A percentile compares a stretch with the other conserved stretches of the same genome.
Evolutionary conservation across 1,140 invertebrate genomes (phyloP).

Genomic region (Ericerus pela): DNA sequence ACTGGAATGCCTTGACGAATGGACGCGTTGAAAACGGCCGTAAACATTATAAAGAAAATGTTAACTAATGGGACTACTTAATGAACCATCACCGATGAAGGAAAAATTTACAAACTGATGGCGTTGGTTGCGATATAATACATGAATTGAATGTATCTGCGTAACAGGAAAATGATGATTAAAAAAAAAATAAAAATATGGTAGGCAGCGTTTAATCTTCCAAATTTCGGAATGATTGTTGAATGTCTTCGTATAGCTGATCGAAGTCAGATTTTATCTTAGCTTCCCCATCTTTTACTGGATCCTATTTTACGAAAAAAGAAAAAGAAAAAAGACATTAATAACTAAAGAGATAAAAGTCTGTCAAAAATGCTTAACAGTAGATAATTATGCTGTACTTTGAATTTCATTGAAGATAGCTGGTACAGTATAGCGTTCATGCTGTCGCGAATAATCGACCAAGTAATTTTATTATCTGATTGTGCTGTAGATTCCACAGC

Average conservation of each 20-base stretch:
- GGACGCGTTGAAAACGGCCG: no score
- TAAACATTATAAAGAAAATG: no score
- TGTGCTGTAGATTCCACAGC: conserved; percentile 95
- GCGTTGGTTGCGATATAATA: no score
- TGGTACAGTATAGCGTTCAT: conserved; percentile 95
- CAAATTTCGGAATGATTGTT: conserved; percentile 93
- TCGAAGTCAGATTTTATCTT: conserved; percentile 97
- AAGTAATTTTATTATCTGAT: conserved; percentile 98
- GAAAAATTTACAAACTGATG: no score
- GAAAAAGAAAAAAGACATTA: neutral
- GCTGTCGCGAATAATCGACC: conserved; percentile 90
- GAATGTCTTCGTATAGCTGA: conserved; percentile 85
- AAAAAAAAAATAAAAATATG: no score
- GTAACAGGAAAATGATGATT: no score
- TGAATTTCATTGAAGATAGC: conserved; percentile 99
- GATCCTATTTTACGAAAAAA: conserved; percentile 83
- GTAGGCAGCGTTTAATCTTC: conserved; percentile 98
- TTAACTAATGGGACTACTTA: no score
- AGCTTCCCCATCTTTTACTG: conserved; percentile 90
- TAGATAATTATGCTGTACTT: conserved; percentile 43
- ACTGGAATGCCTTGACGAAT: no score
- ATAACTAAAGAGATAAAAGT: neutral
- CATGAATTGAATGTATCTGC: no score
- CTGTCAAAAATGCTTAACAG: neutral
- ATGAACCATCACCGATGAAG: no score